Evolutionary conservation across 2,113 vertebrate species (phyloP).

Genomic region (Hucho hucho): DNA sequence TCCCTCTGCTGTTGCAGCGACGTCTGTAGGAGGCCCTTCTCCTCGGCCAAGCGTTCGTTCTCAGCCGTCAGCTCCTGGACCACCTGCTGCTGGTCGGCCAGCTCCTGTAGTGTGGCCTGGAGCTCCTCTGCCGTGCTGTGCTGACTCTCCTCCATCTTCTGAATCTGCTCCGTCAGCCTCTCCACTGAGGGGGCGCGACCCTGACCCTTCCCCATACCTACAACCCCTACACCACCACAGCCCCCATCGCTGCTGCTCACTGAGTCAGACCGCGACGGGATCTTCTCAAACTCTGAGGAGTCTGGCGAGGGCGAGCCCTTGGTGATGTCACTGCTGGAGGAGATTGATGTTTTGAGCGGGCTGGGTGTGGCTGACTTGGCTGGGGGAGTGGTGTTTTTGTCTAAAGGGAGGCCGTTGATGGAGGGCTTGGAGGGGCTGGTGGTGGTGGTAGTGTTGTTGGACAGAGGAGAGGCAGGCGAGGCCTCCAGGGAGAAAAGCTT

Average conservation of each 20-base stretch:
- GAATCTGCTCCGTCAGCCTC: slow-evolving; percentile 86
- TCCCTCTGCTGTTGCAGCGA: slow-evolving; percentile 91
- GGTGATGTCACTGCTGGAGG: slow-evolving; percentile 84
- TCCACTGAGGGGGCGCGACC: slow-evolving; percentile 79
- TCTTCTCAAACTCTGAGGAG: slow-evolving; percentile 90
- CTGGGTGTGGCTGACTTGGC: slow-evolving; percentile 20
- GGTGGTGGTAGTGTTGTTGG: slow-evolving; percentile 68
- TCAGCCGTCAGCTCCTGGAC: slow-evolving; percentile 92
- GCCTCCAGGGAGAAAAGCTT: slow-evolving; percentile 82
- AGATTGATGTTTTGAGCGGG: slow-evolving; percentile 74
- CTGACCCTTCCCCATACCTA: slow-evolving; percentile 38
- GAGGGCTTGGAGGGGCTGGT: slow-evolving; percentile 64
- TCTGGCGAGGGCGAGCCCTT: slow-evolving; percentile 88
- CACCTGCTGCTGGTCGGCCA: slow-evolving; percentile 94
- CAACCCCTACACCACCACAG: slow-evolving; percentile 46
- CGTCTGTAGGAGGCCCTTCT: slow-evolving; percentile 87
- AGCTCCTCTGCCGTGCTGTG: slow-evolving; percentile 94
- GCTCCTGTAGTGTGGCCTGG: slow-evolving; percentile 92
- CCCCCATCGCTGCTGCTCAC: slow-evolving; percentile 54
- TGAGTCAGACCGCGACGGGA: slow-evolving; percentile 81
- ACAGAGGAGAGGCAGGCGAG: slow-evolving; percentile 79
- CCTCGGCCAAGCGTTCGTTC: slow-evolving; percentile 88
- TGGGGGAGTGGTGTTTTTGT: slow-evolving; percentile 44
- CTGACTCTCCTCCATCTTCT: slow-evolving; percentile 95
- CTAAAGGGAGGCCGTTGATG: slow-evolving; percentile 60